phyloP scores from a whole-genome alignment of 92 coral and sea anemone species.

The Isaurus tuberculatus region DNA sequence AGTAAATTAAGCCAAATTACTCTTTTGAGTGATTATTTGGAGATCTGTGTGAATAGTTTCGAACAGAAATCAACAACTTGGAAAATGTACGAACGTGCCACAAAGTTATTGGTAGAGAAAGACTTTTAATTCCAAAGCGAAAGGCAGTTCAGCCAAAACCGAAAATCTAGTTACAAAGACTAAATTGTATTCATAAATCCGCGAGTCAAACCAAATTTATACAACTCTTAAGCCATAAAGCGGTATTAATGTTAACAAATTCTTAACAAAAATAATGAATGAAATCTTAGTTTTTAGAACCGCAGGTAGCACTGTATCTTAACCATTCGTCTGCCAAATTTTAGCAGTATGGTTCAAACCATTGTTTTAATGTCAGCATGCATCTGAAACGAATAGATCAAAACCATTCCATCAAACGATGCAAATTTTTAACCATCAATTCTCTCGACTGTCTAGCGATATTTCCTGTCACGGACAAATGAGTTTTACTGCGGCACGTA shows the following conservation, averaged over 20 bases:
- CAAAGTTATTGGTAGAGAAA: neutral
- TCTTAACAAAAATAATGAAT: neutral
- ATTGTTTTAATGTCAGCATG: neutral
- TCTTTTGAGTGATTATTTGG: neutral
- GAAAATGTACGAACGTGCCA: neutral
- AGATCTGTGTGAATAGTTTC: neutral
- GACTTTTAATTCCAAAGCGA: neutral
- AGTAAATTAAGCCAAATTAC: neutral
- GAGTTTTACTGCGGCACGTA: neutral
- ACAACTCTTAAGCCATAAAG: neutral
- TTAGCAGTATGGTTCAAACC: neutral
- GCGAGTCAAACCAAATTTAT: neutral
- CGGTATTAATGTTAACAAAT: conserved; percentile 2
- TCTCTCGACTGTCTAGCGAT: neutral
- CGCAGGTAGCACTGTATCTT: neutral
- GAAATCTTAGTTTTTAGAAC: neutral
- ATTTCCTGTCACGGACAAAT: conserved; percentile 35
- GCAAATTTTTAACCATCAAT: neutral
- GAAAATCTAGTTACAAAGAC: neutral
- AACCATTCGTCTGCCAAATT: neutral
- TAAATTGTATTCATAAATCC: neutral
- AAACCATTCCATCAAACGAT: conserved; percentile 10
- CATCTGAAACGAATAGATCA: conserved; percentile 16
- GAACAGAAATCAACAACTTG: neutral
- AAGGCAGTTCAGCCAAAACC: neutral